A percentile compares a stretch with the other conserved stretches of the same genome.
phyloP scores from a whole-genome alignment of 2,113 vertebrate species.

The Lipophrys pholis region DNA sequence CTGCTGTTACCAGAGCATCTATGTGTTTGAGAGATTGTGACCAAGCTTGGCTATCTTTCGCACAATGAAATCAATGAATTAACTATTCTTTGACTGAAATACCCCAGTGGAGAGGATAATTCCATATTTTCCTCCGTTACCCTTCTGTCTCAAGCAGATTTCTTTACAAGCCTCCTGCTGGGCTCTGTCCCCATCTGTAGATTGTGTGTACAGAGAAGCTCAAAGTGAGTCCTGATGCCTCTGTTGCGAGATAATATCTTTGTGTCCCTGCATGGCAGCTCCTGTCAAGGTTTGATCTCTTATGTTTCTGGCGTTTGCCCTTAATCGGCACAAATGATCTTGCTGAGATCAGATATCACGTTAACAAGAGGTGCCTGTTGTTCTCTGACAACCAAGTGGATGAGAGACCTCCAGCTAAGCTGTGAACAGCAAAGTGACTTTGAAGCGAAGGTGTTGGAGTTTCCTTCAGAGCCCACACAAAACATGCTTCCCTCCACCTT shows the following conservation, averaged over 20 bases:
- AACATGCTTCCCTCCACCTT: not conserved
- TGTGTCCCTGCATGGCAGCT: conserved; percentile 29
- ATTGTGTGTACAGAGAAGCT: conserved; percentile 6
- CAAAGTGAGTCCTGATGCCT: conserved; percentile 12
- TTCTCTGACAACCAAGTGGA: conserved; percentile 51
- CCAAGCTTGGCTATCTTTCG: no score
- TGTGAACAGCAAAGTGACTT: conserved; percentile 59
- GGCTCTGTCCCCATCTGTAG: not conserved
- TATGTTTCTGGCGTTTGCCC: conserved; percentile 49
- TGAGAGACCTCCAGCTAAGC: conserved; percentile 60
- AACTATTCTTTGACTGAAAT: not conserved
- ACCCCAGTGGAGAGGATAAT: not conserved
- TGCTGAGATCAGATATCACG: conserved; percentile 58
- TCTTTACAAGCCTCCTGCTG: conserved; percentile 4
- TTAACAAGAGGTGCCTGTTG: conserved; percentile 41
- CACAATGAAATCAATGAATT: no score
- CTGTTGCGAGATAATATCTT: conserved; percentile 35
- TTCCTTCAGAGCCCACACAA: conserved; percentile 9
- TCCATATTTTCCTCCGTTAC: not conserved
- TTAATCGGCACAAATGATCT: conserved; percentile 67
- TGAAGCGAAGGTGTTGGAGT: conserved; percentile 44
- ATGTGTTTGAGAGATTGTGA: no score
- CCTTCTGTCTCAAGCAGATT: not conserved
- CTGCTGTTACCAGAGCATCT: no score
- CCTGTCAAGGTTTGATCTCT: conserved; percentile 49